phyloP scores from a whole-genome alignment of 2,797 vertebrate species.

The Notamacropus eugenii region DNA sequence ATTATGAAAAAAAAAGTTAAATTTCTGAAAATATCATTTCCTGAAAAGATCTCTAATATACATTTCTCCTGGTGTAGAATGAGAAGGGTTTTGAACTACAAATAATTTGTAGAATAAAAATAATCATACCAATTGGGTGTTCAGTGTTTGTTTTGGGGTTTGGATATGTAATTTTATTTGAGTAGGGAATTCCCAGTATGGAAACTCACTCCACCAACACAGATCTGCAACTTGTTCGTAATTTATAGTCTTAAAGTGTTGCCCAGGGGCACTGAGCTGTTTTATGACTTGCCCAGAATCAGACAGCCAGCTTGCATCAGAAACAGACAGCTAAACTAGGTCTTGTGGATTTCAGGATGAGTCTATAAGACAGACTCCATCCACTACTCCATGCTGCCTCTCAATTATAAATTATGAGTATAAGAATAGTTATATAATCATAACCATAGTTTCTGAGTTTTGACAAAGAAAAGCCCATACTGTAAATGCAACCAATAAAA shows the following conservation, averaged over 20 bases:
- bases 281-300: background rate
- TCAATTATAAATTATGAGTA: background rate
- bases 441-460: background rate
- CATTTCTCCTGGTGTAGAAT: constrained; percentile 21
- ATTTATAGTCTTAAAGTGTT: background rate
- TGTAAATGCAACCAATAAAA: constrained; percentile 3
- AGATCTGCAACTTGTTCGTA: background rate
- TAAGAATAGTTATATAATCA: background rate
- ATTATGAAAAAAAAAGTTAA: background rate
- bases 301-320: background rate
- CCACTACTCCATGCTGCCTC: background rate
- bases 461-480: background rate
- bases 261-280: background rate
- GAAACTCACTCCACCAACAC: background rate
- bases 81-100: constrained; percentile 28
- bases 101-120: background rate
- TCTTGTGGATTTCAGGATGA: background rate
- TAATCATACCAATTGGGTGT: background rate
- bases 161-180: background rate
- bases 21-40: background rate
- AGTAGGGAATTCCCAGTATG: background rate
- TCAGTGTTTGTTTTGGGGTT: background rate
- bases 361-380: background rate
- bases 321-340: background rate
- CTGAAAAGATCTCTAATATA: constrained; percentile 20